Evolutionary conservation across 2,888 invertebrate species (phyloP).

Genomic region (Euplexia lucipara): DNA sequence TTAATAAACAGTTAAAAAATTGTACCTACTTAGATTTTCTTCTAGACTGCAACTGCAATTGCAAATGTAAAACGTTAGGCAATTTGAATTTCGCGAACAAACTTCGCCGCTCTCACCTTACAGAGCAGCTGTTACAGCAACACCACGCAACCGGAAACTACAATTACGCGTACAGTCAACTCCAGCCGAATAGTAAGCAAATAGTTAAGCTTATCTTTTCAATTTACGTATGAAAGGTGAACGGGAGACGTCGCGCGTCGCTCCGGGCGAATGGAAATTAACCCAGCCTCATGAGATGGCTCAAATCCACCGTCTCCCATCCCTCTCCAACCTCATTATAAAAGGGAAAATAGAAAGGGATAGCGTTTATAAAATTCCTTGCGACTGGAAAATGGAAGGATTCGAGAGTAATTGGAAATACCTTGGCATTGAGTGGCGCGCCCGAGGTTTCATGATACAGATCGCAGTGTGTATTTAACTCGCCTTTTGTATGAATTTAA

Average conservation of each 20-base stretch:
- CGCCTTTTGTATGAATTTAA: conserved; percentile 87
- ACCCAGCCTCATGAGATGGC: conserved; percentile 83
- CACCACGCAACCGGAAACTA: conserved; percentile 21
- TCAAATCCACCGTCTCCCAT: conserved; percentile 75
- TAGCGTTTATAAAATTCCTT: conserved; percentile 82
- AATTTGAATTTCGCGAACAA: too few relatives aligned
- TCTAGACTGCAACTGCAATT: too few relatives aligned
- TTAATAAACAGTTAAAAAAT: too few relatives aligned
- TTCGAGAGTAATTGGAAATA: conserved; percentile 91
- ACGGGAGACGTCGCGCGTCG: conserved; percentile 80
- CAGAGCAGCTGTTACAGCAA: conserved; percentile 8
- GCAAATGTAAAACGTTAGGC: too few relatives aligned
- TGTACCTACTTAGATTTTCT: too few relatives aligned
- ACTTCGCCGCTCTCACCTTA: background rate
- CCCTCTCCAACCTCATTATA: conserved; percentile 71
- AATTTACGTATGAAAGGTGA: conserved; percentile 86
- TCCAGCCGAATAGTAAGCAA: conserved; percentile 66
- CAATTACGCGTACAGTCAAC: conserved; percentile 57
- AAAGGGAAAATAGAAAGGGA: conserved; percentile 74
- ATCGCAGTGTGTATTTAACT: conserved; percentile 81
- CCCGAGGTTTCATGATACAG: conserved; percentile 83
- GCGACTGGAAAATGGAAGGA: conserved; percentile 87
- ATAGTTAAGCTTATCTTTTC: conserved; percentile 82
- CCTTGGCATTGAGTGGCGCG: conserved; percentile 86
- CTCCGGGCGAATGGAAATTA: conserved; percentile 88